Percentiles rank a stretch among this genome's conserved stretches.
Conservation (phyloP, 2,113 vertebrate species). For the Saguinus imperator region DNA sequence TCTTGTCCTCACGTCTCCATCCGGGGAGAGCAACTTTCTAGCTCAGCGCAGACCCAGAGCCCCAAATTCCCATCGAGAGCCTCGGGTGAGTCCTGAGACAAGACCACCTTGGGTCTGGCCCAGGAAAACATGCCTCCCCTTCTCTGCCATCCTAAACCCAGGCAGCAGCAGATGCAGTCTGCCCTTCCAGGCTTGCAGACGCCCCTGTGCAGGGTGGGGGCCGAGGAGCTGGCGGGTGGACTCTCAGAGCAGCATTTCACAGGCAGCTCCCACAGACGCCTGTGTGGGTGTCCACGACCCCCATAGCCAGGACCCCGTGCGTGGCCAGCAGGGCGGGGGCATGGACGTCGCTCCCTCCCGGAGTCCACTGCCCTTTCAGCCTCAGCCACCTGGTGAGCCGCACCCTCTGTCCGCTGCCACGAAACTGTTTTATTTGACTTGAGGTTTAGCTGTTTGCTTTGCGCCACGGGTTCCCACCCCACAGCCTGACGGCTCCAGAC, state of each 20-base stretch:
- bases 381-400: neutral
- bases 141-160: accelerated
- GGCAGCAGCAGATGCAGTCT: accelerated
- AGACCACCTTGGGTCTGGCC: accelerated
- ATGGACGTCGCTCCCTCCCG: neutral
- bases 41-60: accelerated
- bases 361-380: neutral
- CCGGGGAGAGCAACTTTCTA: neutral
- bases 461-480: neutral
- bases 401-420: neutral
- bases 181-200: neutral
- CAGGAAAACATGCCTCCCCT: neutral
- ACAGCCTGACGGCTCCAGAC: neutral
- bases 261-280: neutral
- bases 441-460: constrained; percentile 4
- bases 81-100: neutral
- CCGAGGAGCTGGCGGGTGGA: neutral
- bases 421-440: neutral
- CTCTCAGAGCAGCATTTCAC: neutral
- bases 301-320: accelerated
- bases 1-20: too few species aligned
- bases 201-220: too few species aligned
- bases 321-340: neutral
- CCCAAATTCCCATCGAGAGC: neutral
- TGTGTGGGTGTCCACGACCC: neutral